Base-by-base conservation (phyloP, 2,888 invertebrate species). In the Hoplodrina blanda region DNA sequence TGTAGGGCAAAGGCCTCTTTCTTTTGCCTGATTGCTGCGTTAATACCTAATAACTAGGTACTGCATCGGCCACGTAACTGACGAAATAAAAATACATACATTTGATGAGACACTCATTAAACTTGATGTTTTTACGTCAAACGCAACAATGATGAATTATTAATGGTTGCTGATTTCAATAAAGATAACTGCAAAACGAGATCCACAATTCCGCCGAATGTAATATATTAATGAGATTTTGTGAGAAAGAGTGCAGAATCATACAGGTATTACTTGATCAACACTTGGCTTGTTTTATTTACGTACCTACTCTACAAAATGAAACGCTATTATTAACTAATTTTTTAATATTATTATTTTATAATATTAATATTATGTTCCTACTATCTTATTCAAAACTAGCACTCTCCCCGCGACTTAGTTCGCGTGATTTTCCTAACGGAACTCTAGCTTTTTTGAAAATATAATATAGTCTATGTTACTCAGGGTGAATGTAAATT, bases 91-190 rank as follows among this genome's bases (percentile, higher is more conserved):
- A 52, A 44, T 33, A 17, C 5, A 44, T 33, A 17, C 5, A 17
- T 67, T 30, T 53, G 41, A 41, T n/a, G 44, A 64, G 17, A 19
- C 10, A 10, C 54, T 41, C 54, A 49, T 73, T 62, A 62, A 49
- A 52, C 59, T 59, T 2, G 3, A 25, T 64, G 11, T 44, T 55
- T 54, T 59, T 56, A 33, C 54, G 59, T 65, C 69, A 62, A 60
- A 74, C 44, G 44, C 44, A 74, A 74, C 46, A 74, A 62, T 78
- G 44, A 78, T 69, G 60, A 53, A 52, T 69, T 60, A 67, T 67
- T 73, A 73, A 78, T 76, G 17, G 41, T 37, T 37, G 46, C 46
- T 55, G 67, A 73, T 73, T 56, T 62, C 15, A 61, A 50, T 62
- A 61, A 53, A 53, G 49, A 63, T 68, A 59, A 20, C 11, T 25